A percentile compares a stretch with the other conserved stretches of the same genome.
phyloP scores from a whole-genome alignment of 2,797 vertebrate species.

The Thaleichthys pacificus region DNA sequence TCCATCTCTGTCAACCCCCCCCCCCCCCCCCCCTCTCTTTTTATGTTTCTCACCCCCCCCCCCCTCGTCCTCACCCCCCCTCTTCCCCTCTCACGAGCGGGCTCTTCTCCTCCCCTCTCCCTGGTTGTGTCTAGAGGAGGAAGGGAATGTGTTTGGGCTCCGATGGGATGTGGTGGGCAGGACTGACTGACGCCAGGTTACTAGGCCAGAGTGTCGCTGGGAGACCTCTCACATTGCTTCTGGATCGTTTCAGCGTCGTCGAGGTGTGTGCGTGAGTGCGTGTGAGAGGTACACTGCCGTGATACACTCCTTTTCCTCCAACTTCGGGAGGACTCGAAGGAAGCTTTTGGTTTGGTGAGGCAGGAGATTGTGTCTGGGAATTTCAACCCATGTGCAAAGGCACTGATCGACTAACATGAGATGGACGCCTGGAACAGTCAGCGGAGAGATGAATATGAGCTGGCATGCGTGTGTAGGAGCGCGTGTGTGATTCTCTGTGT shows the following conservation, averaged over 20 bases:
- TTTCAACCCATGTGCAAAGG: constrained; percentile 30
- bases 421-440: background rate
- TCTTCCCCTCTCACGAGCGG: no score
- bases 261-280: constrained; percentile 4
- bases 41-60: background rate
- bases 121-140: background rate
- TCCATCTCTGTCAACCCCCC: background rate
- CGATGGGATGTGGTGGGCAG: background rate
- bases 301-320: background rate
- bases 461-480: constrained; percentile 18
- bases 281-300: constrained; percentile 5
- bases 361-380: constrained; percentile 18
- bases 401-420: constrained; percentile 20
- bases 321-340: background rate
- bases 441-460: constrained; percentile 14
- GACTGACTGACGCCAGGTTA: background rate
- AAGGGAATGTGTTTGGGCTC: background rate
- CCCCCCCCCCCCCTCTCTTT: background rate
- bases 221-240: constrained; percentile 22
- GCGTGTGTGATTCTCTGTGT: background rate
- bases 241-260: constrained; percentile 8
- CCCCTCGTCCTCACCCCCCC: background rate
- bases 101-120: background rate
- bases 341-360: background rate
- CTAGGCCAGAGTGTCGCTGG: constrained; percentile 11